These are phyloP conservation scores for Solenopsis fugax DNA, from an alignment of 1,140 invertebrate species.

Conservation along the genomic window DNA sequence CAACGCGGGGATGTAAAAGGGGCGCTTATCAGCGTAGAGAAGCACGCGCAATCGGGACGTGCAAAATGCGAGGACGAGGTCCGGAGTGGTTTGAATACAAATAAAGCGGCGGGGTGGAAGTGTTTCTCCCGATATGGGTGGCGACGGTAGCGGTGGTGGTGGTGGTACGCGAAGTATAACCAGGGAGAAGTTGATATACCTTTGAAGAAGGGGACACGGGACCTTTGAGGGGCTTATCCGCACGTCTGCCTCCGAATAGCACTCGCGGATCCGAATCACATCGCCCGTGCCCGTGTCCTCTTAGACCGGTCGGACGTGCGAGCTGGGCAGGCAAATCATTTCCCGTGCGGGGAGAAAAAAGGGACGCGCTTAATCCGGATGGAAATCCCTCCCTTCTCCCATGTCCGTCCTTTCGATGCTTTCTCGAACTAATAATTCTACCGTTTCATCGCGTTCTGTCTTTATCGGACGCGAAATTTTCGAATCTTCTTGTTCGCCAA, in stretches of 20 bases:
- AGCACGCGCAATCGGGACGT: slow-evolving; percentile 37
- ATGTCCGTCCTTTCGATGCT: not conserved
- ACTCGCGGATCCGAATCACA: slow-evolving; percentile 65
- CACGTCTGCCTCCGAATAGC: slow-evolving; percentile 68
- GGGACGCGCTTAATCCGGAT: slow-evolving; percentile 57
- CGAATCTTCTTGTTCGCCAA: not conserved
- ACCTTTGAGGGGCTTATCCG: slow-evolving; percentile 73
- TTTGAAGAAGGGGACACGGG: slow-evolving; percentile 63
- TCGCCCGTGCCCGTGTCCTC: slow-evolving; percentile 52
- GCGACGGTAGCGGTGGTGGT: not conserved
- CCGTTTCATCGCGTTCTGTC: not conserved
- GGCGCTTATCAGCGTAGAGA: slow-evolving; percentile 46
- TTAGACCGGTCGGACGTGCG: slow-evolving; percentile 56
- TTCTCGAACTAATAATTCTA: slow-evolving; percentile 58
- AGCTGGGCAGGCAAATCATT: slow-evolving; percentile 45
- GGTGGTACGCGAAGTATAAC: slow-evolving; percentile 60
- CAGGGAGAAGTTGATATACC: slow-evolving; percentile 63
- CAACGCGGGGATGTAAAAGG: slow-evolving; percentile 38
- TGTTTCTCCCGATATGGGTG: slow-evolving; percentile 57
- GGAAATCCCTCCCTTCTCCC: not conserved
- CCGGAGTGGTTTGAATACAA: slow-evolving; percentile 69
- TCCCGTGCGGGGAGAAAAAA: slow-evolving; percentile 35
- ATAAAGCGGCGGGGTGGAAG: slow-evolving; percentile 53
- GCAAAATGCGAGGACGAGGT: slow-evolving; percentile 41
- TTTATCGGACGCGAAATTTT: slow-evolving; percentile 1